These are phyloP conservation scores for zebrafish (Danio rerio) DNA, from an alignment of 2,113 vertebrate genomes.

Conservation along the genomic window GRCz12tu NC_133198.1:35318501-35319000, in stretches of 20 bases:
- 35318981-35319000: too few species aligned
- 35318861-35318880: background rate
- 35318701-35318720: conserved; percentile 83
- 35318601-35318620: conserved; percentile 98
- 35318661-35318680: too few species aligned
- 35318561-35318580: conserved; percentile 92
- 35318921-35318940: too few species aligned
- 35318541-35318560: conserved; percentile 97
- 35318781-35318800: conserved; percentile 92
- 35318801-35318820: conserved; percentile 93
- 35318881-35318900: too few species aligned
- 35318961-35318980: too few species aligned
- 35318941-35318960: too few species aligned
- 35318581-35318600: conserved; percentile 92
- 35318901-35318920: too few species aligned
- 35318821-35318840: conserved; percentile 78
- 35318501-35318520: too few species aligned
- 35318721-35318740: conserved; percentile 95
- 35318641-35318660: background rate
- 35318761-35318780: conserved; percentile 92
- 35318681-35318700: background rate
- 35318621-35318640: conserved; percentile 17
- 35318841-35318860: background rate
- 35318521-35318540: conserved; percentile 60
- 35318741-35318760: conserved; percentile 95